Conservation (phyloP, 2,113 vertebrate species). For the Microtus oregoni region DNA sequence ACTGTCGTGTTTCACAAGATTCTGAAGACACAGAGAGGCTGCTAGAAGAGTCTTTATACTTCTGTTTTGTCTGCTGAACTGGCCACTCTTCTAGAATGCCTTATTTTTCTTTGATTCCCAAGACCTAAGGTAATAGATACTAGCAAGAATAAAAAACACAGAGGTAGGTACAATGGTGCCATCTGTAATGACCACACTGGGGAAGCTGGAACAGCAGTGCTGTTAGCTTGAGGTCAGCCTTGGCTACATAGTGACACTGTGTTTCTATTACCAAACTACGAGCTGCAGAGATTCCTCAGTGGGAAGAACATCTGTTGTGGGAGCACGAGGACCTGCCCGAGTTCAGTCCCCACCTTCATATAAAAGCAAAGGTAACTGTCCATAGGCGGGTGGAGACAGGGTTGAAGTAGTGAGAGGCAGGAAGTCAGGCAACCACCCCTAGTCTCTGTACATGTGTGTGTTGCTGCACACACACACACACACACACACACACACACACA, state of each 20-base stretch:
- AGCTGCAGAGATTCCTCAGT: not conserved
- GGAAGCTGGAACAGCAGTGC: too few relatives aligned
- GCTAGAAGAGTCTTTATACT: not conserved
- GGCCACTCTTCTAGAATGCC: not conserved
- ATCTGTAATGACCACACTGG: not conserved
- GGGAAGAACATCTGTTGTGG: not conserved
- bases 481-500: not conserved
- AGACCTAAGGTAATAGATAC: not conserved
- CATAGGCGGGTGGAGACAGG: too few relatives aligned
- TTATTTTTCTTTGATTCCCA: not conserved
- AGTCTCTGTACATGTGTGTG: not conserved
- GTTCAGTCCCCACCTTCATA: too few relatives aligned
- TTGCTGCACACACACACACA: not conserved
- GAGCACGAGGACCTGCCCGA: not conserved
- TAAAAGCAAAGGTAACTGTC: not conserved
- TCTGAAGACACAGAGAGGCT: not conserved
- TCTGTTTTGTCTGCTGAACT: not conserved
- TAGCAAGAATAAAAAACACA: not conserved
- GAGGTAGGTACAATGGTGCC: not conserved
- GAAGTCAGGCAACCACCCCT: not conserved
- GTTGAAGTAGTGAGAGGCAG: not conserved
- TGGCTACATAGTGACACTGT: not conserved
- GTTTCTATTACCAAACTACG: not conserved
- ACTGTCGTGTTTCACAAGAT: conserved; percentile 14
- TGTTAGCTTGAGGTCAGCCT: not conserved